Evolutionary conservation across 2,113 vertebrate species (phyloP), one percentile per base, ranked within the genome.

Genomic region (Neolamprologus caudopunctatus): DNA sequence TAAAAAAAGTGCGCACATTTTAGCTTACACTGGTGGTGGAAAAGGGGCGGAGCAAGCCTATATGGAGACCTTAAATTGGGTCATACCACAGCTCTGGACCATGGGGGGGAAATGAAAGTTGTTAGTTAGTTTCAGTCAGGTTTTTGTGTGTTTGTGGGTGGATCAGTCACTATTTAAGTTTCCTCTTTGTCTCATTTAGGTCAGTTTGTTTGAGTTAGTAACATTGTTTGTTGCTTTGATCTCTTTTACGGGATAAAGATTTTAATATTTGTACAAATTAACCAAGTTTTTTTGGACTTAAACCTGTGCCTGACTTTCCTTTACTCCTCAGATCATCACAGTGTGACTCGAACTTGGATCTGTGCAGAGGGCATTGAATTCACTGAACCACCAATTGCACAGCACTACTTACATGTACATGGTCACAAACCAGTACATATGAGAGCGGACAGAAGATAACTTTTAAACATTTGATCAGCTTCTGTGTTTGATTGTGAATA

Each of bases 31-130:
- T 66, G 17, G 31, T n/a, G 17, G 61, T 66, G 61, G 61, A 37
- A 37, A 66, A n/a, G 10, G 17, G 17, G 31, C 10, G 10, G 61
- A 12, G 31, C 31, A n/a, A 66, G 31, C 17, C 31, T 37, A 37
- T n/a, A 3, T 12, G 31, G 2, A 66, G 61, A 37, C 10, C 17
- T 66, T 12, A 37, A 8, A 66, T 35, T 66, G 31, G 61, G 61
- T 35, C 17, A 66, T 66, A 37, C 61, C 61, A 61, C 14, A 35
- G 0, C 61, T 66, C 31, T 8, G 58, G 58, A 63, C 31, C 58
- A 12, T n/a, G 17, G 61, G 58, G 28, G 28, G 28, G 5, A 0
- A 10, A 61, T 61, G 0, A 7, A 33, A 35, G 0, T 63, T 63
- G 17, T 35, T 35, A 63, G 58, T 63, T 35, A 63, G 58, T n/a